Evolutionary conservation across 2,888 invertebrate genomes (phyloP).

Genomic region (Cosmia pyralina): DNA sequence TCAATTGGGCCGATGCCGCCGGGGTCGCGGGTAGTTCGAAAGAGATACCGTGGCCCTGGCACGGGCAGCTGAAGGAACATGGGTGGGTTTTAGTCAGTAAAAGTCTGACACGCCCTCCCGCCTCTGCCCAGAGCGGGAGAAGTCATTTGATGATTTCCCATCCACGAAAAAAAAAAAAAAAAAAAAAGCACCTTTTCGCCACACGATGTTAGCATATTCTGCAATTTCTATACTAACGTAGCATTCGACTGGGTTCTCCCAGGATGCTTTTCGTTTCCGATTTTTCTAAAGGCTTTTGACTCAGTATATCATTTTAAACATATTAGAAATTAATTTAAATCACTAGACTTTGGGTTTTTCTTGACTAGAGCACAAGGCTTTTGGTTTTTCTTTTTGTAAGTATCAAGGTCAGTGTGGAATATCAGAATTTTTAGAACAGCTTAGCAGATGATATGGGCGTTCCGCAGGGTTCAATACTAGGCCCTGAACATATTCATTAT

Average conservation of each 20-base stretch:
- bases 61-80: too few relatives aligned
- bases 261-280: background rate
- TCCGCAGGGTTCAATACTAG: slow-evolving; percentile 11
- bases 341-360: too few relatives aligned
- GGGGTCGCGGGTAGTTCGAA: too few relatives aligned
- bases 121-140: too few relatives aligned
- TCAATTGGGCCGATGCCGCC: too few relatives aligned
- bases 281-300: slow-evolving; percentile 9
- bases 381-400: background rate
- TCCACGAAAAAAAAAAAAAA: too few relatives aligned
- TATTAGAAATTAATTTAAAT: background rate
- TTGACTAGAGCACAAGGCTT: background rate
- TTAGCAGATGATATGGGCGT: background rate
- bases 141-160: too few relatives aligned
- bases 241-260: too few relatives aligned
- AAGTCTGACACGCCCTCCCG: too few relatives aligned
- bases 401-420: background rate
- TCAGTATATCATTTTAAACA: background rate
- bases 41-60: too few relatives aligned
- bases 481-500: background rate
- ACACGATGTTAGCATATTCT: background rate
- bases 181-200: background rate
- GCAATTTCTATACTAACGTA: background rate
- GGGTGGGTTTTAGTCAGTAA: too few relatives aligned
- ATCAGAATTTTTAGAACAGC: background rate